Percentiles rank a stretch among this genome's conserved stretches.
These are phyloP conservation scores for Mellilla xanthometata DNA, from an alignment of 2,888 invertebrate species.

Conservation along the genomic window DNA sequence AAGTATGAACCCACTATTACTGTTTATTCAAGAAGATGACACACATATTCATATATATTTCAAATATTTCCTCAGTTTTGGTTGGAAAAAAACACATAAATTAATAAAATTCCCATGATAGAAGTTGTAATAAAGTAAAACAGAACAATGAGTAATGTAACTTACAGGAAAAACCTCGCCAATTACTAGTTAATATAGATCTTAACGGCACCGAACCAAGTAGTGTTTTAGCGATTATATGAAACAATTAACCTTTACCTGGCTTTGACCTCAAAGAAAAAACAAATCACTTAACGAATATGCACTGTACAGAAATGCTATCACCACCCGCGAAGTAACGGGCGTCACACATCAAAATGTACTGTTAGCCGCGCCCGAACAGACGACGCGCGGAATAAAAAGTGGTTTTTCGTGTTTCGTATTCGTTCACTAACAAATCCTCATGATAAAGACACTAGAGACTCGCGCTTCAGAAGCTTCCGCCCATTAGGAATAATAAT, in stretches of 20 bases:
- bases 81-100: too few relatives aligned
- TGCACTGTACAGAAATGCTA: slow-evolving; percentile 12
- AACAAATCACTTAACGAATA: slow-evolving; percentile 10
- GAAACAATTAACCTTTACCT: slow-evolving; percentile 15
- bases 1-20: not conserved
- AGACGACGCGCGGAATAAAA: slow-evolving; percentile 42
- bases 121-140: too few relatives aligned
- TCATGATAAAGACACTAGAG: slow-evolving; percentile 37
- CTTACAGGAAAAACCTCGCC: too few relatives aligned
- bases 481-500: slow-evolving; percentile 6
- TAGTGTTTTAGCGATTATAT: not conserved
- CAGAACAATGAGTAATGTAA: too few relatives aligned
- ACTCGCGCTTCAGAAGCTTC: slow-evolving; percentile 30
- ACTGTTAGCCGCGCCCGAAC: slow-evolving; percentile 53
- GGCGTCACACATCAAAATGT: slow-evolving; percentile 57
- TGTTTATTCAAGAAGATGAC: not conserved
- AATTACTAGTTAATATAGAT: too few relatives aligned
- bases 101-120: too few relatives aligned
- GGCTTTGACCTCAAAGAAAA: slow-evolving; percentile 16
- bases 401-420: slow-evolving; percentile 62
- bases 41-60: too few relatives aligned
- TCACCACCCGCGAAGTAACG: slow-evolving; percentile 59
- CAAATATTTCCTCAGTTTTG: too few relatives aligned
- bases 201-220: too few relatives aligned
- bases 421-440: slow-evolving; percentile 41